Percentiles rank a stretch among this genome's conserved stretches.
phyloP scores from a whole-genome alignment of 2,113 vertebrate genomes.

The Phylloscopus trochiloides region DNA sequence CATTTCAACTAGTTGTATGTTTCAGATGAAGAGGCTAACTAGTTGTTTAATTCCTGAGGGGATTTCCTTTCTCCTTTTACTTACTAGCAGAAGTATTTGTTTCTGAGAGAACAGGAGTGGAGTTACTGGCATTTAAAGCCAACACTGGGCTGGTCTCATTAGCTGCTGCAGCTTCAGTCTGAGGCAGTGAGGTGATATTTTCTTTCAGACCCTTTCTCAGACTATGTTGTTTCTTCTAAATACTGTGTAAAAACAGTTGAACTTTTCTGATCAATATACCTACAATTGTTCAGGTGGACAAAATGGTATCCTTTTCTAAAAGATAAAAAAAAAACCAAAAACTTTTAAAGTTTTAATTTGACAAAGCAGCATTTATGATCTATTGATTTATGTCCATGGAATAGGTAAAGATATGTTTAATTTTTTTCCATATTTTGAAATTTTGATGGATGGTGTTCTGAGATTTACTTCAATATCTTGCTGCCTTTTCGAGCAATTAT shows the following conservation, averaged over 20 bases:
- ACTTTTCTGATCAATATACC: background rate
- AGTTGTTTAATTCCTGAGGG: background rate
- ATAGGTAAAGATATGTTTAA: background rate
- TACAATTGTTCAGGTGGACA: background rate
- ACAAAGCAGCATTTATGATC: background rate
- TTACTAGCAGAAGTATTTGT: background rate
- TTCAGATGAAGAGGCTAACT: background rate
- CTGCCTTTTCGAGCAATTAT: background rate
- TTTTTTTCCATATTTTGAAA: background rate
- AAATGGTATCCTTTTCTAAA: background rate
- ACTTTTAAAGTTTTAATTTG: background rate
- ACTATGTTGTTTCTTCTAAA: background rate
- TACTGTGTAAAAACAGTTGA: background rate
- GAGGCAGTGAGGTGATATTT: background rate
- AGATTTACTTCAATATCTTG: background rate
- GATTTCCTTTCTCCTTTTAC: background rate
- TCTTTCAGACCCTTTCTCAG: background rate
- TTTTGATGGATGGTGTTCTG: background rate
- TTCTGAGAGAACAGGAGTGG: background rate
- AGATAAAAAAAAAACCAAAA: background rate
- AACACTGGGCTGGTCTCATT: background rate
- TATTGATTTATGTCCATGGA: fast-evolving
- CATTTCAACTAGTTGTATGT: background rate
- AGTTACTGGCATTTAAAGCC: background rate
- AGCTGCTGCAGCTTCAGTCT: background rate